These are phyloP conservation scores for Patella pellucida DNA, from an alignment of 2,888 invertebrate genomes.

Conservation along the genomic window DNA sequence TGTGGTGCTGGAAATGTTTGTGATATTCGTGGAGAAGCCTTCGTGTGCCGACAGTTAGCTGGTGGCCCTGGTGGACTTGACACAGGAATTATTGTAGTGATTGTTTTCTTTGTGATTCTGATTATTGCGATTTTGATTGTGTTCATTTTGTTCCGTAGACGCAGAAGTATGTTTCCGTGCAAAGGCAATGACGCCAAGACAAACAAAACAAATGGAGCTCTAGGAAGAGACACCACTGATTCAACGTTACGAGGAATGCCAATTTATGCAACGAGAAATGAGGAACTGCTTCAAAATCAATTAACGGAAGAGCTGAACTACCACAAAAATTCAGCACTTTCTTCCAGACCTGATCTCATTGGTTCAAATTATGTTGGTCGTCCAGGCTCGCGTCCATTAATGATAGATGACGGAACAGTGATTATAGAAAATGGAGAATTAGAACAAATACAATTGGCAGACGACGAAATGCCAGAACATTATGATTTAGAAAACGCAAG, in stretches of 20 bases:
- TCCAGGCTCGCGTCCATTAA: constrained; percentile 43
- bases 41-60: constrained; percentile 72
- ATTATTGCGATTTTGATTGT: constrained; percentile 60
- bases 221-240: constrained; percentile 35
- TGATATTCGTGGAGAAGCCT: constrained; percentile 44
- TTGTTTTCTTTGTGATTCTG: constrained; percentile 89
- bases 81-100: constrained; percentile 92
- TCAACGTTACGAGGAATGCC: constrained; percentile 29
- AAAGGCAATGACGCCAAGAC: constrained; percentile 29
- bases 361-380: constrained; percentile 80
- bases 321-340: constrained; percentile 81
- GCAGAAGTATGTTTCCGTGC: constrained; percentile 76
- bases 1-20: constrained; percentile 48
- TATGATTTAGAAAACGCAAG: constrained; percentile 97
- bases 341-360: constrained; percentile 93
- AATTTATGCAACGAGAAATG: constrained; percentile 57
- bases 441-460: constrained; percentile 43
- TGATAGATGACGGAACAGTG: constrained; percentile 62
- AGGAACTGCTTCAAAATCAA: constrained; percentile 76
- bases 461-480: constrained; percentile 63
- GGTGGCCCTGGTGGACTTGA: constrained; percentile 88
- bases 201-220: constrained; percentile 70
- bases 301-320: constrained; percentile 85
- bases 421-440: constrained; percentile 62
- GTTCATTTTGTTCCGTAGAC: constrained; percentile 90